Evolutionary conservation across 2,113 vertebrate species (phyloP), one percentile per base, ranked within the genome.

Genomic region (Elachura formosa): DNA sequence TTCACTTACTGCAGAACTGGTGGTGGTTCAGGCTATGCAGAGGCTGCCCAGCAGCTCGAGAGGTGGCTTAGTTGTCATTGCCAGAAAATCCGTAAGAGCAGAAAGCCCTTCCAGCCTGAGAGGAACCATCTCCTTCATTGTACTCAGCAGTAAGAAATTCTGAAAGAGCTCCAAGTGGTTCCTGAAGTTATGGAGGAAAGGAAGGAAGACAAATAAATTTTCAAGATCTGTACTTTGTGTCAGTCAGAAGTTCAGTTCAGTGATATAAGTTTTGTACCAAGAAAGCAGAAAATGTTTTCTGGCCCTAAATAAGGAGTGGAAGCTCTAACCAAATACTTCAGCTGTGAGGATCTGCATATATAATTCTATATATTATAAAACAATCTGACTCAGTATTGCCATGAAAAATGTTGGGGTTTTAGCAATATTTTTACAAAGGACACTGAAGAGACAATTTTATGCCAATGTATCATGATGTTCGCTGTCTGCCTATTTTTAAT

Each of bases 401-500:
- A 43, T 97, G 90, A 87, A 87, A 86, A 90, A 94, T 96, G 90
- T 17, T 86, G 79, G 61, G 1, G 0, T 90, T 95, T 93, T 75
- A 92, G 94, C 71, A 69, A 68, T 34, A 55, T 78, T 94, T 95
- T 96, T 88, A 96, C 92, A 97, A 95, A 96, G 90, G 52, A 24
- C 64, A 31, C 82, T 72, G 82, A 93, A 93, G 93, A 64, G 61
- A 48, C 84, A 88, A 97, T 96, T 96, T 95, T 97, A 90, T 94
- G 96, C 90, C 95, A 88, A 63, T 94, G 58, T 90, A 93, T 96
- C 94, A 87, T 86, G 94, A 97, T 86, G 89, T 88, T 95, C 1
- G 0, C 93, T 81, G 51, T 88, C 92, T 96, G 87, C 68, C 93
- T 88, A 96, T 90, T 97, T 95, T 92, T 97, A 97, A 96, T 97